These are phyloP conservation scores for Tachina lurida DNA, from an alignment of 2,888 invertebrate species.

Conservation along the genomic window DNA sequence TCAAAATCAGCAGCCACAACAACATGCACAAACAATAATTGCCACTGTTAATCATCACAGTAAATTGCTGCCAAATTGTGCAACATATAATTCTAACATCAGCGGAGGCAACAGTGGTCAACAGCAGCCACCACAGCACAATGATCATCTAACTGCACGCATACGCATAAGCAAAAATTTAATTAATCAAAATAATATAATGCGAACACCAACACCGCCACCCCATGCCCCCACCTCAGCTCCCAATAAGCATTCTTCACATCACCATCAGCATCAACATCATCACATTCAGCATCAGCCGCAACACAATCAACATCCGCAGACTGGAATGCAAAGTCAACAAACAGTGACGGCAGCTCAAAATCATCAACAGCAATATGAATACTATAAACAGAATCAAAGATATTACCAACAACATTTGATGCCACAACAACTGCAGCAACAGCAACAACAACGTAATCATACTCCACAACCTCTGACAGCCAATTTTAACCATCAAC, in stretches of 20 bases:
- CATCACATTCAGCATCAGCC: constrained; percentile 73
- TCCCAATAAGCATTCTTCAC: constrained; percentile 49
- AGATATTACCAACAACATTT: constrained; percentile 66
- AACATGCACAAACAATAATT: constrained; percentile 77
- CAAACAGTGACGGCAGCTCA: constrained; percentile 59
- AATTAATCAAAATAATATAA: constrained; percentile 78
- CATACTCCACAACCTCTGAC: constrained; percentile 71
- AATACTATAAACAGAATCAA: constrained; percentile 72
- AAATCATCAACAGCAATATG: constrained; percentile 72
- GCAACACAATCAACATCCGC: constrained; percentile 73
- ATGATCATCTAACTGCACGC: constrained; percentile 80
- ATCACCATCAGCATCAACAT: constrained; percentile 69
- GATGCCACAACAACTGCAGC: constrained; percentile 69
- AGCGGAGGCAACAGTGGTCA: constrained; percentile 59
- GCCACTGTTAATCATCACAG: constrained; percentile 82
- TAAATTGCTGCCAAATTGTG: constrained; percentile 78
- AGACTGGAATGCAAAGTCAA: constrained; percentile 48
- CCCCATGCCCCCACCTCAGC: constrained; percentile 51
- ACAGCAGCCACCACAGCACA: constrained; percentile 69
- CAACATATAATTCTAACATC: constrained; percentile 71
- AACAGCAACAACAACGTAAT: constrained; percentile 66
- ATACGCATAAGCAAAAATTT: constrained; percentile 82
- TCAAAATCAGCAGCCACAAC: constrained; percentile 71
- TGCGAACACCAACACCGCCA: constrained; percentile 78
- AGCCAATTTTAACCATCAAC: constrained; percentile 73